These are phyloP conservation scores for Plagiodera versicolora DNA, from an alignment of 2,888 invertebrate genomes.

Conservation along the genomic window DNA sequence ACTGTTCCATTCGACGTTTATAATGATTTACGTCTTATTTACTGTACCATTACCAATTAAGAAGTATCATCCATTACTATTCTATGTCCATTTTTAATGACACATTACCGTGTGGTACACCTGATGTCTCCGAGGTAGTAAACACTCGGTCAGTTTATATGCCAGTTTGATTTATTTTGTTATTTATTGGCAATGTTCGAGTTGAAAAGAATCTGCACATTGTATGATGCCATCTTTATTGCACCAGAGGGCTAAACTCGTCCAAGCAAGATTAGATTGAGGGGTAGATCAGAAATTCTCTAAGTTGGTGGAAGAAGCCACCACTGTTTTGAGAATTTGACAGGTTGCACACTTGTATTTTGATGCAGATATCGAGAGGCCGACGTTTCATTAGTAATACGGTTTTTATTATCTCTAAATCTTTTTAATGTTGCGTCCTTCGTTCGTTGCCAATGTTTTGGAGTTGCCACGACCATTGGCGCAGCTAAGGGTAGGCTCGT, in stretches of 20 bases:
- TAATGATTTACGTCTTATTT: conserved; percentile 34
- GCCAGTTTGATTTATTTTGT: conserved; percentile 22
- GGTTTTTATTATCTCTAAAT: neutral
- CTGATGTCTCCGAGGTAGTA: conserved; percentile 25
- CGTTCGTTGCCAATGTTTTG: neutral
- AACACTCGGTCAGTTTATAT: conserved; percentile 25
- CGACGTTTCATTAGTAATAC: neutral
- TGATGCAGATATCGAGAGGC: neutral
- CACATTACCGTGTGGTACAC: conserved; percentile 27
- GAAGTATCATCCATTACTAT: conserved; percentile 31
- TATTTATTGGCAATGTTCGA: conserved; percentile 19
- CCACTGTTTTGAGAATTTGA: too few species aligned
- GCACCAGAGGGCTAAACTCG: too few species aligned
- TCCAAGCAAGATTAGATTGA: too few species aligned
- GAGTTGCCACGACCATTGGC: neutral
- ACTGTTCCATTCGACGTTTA: conserved; percentile 25
- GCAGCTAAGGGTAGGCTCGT: neutral
- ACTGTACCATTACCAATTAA: conserved; percentile 27
- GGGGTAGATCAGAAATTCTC: too few species aligned
- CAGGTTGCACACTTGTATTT: too few species aligned
- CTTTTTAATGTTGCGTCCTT: neutral
- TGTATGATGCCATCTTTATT: neutral
- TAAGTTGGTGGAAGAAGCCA: too few species aligned
- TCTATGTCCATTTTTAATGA: conserved; percentile 31
- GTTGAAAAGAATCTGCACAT: conserved; percentile 14